Base-by-base conservation (phyloP, 2,797 vertebrate genomes). In the Xiphorhynchus erythropygius region DNA sequence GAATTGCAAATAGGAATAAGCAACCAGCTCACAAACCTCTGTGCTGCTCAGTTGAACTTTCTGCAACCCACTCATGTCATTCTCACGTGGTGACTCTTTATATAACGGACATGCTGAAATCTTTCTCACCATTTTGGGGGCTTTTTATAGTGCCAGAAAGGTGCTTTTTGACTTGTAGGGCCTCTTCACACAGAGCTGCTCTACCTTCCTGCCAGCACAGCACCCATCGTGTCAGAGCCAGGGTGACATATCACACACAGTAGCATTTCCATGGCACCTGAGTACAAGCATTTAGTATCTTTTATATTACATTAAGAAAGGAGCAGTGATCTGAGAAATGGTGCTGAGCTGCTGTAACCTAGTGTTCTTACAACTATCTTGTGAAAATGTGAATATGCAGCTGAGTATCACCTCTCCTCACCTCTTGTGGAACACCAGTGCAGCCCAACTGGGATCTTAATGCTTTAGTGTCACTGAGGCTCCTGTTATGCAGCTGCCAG, bases 1-100 rank as follows among this genome's bases (percentile, higher is more conserved):
- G 93, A 96, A 87, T 93, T 94, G 89, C 93, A 91, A 96, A 95
- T 93, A 87, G 56, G 80, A 64, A 74, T 67, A 67, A 57, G 47
- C 60, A 86, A 56, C 42, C 67, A 79, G 62, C 69, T 84, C 21
- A 19, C 46, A 64, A 79, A 55, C 47, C 65, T 71, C 81, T 27
- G 37, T 27, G 59, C 39, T 87, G 55, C 25, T 90, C 69, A 78
- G 55, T 6, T 67, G 82, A 86, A 87, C 73, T 84, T 70, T 87
- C 78, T 75, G 73, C 57, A 87, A 11, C 50, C 21, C 76, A 70
- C 46, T 65, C 30, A 22, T 47, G 46, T 65, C 74, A 18, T 35
- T 87, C 67, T 60, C 24, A 3, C n/a, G 5, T n/a, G 63, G 5
- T 33, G 59, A 53, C 68, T 71, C 69, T 84, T 65, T 47, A 73